Evolutionary conservation across 2,113 vertebrate genomes (phyloP).

Genomic region (Capreolus pygargus): DNA sequence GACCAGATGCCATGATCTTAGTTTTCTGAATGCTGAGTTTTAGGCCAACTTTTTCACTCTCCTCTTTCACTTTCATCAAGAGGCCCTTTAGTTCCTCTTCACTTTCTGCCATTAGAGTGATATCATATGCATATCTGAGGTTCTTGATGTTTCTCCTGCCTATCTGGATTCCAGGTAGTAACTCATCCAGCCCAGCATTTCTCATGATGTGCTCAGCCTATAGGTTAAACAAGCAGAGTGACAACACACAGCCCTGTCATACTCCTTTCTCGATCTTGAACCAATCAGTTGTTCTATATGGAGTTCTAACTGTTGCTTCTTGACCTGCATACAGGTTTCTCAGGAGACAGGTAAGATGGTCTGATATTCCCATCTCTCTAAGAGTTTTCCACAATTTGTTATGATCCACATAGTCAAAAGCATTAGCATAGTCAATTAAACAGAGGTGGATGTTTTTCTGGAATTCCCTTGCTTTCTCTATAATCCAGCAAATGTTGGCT

Average conservation of each 20-base stretch:
- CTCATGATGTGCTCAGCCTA: not conserved
- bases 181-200: not conserved
- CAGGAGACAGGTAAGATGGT: not conserved
- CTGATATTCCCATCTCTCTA: not conserved
- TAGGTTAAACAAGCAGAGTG: not conserved
- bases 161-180: not conserved
- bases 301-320: not conserved
- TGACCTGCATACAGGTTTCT: not conserved
- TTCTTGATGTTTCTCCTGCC: not conserved
- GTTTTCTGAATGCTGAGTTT: not conserved
- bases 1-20: not conserved
- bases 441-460: not conserved
- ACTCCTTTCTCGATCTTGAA: not conserved
- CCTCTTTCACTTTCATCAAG: not conserved
- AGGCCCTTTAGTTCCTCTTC: not conserved
- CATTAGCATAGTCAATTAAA: not conserved
- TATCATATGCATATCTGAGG: not conserved
- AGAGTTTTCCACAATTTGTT: not conserved
- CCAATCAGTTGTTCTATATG: not conserved
- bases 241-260: accelerated
- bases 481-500: not conserved
- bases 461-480: not conserved
- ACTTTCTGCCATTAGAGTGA: not conserved
- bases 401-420: not conserved
- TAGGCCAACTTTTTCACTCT: not conserved